Evolutionary conservation across 2,888 invertebrate species (phyloP).

Genomic region (Melanostoma mellinum): DNA sequence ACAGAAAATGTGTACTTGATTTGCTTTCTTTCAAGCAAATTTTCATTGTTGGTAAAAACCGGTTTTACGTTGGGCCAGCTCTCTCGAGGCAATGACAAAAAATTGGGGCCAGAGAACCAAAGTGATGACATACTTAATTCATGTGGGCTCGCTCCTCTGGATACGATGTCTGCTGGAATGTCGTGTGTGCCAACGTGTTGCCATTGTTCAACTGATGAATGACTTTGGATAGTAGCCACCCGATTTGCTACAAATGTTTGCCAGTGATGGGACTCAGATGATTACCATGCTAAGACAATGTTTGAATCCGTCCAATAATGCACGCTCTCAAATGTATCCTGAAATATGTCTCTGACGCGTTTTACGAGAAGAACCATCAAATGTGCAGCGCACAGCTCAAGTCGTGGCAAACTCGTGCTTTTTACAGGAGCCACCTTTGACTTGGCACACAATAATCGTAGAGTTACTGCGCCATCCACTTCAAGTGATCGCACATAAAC

Average conservation of each 20-base stretch:
- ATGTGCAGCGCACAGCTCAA: no score
- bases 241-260: constrained; percentile 59
- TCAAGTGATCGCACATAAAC: no score
- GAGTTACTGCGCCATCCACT: no score
- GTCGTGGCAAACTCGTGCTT: no score
- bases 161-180: constrained; percentile 59
- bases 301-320: constrained; percentile 59
- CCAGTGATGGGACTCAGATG: constrained; percentile 46
- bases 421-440: no score
- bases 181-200: constrained; percentile 30
- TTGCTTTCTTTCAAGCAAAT: background rate
- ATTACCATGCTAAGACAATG: constrained; percentile 44
- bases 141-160: constrained; percentile 36
- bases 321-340: background rate
- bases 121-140: no score
- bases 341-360: constrained; percentile 18
- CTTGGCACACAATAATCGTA: no score
- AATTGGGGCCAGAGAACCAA: constrained; percentile 34
- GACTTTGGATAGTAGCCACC: constrained; percentile 49
- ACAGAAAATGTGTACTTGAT: constrained; percentile 1
- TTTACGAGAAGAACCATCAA: constrained; percentile 53
- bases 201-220: constrained; percentile 39
- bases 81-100: constrained; percentile 3
- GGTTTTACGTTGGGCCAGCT: background rate
- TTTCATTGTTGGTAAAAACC: background rate